Base-by-base conservation (phyloP, 2,797 vertebrate genomes). In the Diplodus sargus region DNA sequence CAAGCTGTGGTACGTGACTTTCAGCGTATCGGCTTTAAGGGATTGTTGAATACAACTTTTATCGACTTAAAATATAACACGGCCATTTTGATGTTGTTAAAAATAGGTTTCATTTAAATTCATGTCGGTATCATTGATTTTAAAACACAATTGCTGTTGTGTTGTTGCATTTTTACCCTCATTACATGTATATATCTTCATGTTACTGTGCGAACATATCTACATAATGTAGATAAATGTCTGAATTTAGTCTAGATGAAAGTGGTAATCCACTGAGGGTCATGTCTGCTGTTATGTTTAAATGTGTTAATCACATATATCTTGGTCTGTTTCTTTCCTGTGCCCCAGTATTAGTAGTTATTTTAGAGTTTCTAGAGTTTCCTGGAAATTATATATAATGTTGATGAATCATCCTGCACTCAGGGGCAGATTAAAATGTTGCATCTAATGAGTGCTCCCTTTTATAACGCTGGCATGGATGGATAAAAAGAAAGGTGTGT, bases 21-120 rank as follows among this genome's bases (percentile, higher is more conserved):
- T 76, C 34, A 70, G 22, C 53, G 10, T 3, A 12, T 16, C 39
- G 62, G 14, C 6, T 76, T 56, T 65, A 60, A 66, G 58, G 22
- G n/a, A 45, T 25, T 0, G 2, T 22, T 9, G 3, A 65, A 54
- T 23, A n/a, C 13, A 15, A 63, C 13, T 20, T 67, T 59, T 11
- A 11, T 23, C 5, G 65, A 16, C 25, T 5, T 47, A 18, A 25
- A 61, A 43, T 18, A 54, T 4, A 49, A 48, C 13, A 13, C 53
- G 17, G 28, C 25, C 20, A 18, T 5, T 39, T 1, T 12, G 57
- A 45, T 59, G 12, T 28, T 49, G 1, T 22, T 22, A 57, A 14
- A 43, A 17, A 25, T 30, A 25, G 23, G 34, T 18, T 11, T 39
- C 0, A 66, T 60, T 23, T 23, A 39, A 56, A 61, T 16, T 48